These are phyloP conservation scores for Chionis minor DNA, from an alignment of 2,113 vertebrate genomes.

Conservation along the genomic window DNA sequence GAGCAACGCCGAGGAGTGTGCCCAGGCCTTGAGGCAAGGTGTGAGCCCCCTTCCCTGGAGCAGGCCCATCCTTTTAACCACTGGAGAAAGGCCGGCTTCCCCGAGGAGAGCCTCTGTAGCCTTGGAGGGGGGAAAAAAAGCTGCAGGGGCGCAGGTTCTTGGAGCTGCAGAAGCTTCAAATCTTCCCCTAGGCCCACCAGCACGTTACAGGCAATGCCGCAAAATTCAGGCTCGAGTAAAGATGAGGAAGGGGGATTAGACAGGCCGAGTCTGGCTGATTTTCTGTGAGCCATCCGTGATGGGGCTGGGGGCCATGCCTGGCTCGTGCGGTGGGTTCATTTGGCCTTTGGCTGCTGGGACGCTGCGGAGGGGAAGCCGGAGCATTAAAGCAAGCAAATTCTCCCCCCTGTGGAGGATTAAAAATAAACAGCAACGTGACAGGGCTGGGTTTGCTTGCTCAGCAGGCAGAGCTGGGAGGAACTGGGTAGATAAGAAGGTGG, in stretches of 20 bases:
- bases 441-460: not conserved
- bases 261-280: fast-evolving
- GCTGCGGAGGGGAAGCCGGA: not conserved
- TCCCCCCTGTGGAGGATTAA: not conserved
- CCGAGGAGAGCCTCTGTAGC: not conserved
- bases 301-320: not conserved
- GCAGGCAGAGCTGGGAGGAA: not conserved
- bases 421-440: not conserved
- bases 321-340: not conserved
- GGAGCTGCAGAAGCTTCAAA: not conserved
- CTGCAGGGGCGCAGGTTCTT: not conserved
- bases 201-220: not conserved
- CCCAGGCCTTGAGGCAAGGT: constrained; percentile 76
- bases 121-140: fast-evolving
- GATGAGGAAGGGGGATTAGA: not conserved
- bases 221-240: not conserved
- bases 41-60: not conserved
- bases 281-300: not conserved
- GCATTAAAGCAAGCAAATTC: not conserved
- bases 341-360: not conserved
- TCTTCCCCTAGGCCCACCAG: not conserved
- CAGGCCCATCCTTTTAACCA: fast-evolving
- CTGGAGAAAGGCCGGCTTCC: not conserved
- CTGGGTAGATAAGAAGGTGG: not conserved
- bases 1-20: constrained; percentile 83